These are phyloP conservation scores for Pandemis cinnamomeana DNA, from an alignment of 2,888 invertebrate species.

Conservation along the genomic window DNA sequence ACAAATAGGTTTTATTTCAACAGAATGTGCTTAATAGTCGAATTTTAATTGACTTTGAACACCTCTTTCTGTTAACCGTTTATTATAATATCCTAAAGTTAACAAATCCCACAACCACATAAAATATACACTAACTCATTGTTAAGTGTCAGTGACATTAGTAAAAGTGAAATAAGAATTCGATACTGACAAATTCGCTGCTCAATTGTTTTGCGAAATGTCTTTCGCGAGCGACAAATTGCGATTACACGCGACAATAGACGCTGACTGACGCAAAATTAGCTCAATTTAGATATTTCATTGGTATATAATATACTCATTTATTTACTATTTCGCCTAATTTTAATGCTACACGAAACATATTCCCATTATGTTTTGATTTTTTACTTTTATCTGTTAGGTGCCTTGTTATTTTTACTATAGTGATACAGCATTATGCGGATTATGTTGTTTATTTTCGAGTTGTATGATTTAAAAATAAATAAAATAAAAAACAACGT, in stretches of 20 bases:
- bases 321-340: not conserved
- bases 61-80: no score
- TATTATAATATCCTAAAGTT: no score
- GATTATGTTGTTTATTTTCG: no score
- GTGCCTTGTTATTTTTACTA: no score
- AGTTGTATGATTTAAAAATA: no score
- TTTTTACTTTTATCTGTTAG: no score
- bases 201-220: conserved; percentile 18
- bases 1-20: no score
- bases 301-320: not conserved
- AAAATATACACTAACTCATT: not conserved
- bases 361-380: not conserved
- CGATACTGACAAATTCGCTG: conserved; percentile 3
- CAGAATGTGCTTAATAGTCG: no score
- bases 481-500: no score
- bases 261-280: conserved; percentile 10
- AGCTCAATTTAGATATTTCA: conserved; percentile 4
- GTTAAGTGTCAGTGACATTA: not conserved
- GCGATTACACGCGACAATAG: conserved; percentile 27
- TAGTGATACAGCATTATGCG: no score
- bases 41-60: no score
- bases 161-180: conserved; percentile 14
- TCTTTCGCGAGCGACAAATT: conserved; percentile 24
- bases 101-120: not conserved
- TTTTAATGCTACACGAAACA: not conserved